Evolutionary conservation across 2,113 vertebrate species (phyloP).

Genomic region (Dromas ardeola): DNA sequence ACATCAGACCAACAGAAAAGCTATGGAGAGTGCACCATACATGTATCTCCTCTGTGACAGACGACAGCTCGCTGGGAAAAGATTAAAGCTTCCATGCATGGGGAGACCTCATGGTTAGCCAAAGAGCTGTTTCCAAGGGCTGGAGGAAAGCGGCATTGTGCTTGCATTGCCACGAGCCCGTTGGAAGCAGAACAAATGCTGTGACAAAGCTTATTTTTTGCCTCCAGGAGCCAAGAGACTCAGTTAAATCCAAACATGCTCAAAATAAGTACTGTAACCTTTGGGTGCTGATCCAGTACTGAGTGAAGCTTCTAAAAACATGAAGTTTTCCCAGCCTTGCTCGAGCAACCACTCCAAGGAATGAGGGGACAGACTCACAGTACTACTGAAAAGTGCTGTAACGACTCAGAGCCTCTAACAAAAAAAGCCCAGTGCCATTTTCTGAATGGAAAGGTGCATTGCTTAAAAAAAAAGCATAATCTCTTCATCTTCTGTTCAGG

Average conservation of each 20-base stretch:
- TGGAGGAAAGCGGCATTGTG: not conserved
- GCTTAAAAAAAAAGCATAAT: not conserved
- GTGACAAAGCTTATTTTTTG: not conserved
- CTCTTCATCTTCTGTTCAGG: not conserved
- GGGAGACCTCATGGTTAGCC: not conserved
- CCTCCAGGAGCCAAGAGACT: not conserved
- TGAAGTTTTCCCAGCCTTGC: not conserved
- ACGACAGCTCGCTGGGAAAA: fast-evolving
- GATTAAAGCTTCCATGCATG: not conserved
- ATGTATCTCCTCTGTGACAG: not conserved
- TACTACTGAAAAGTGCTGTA: not conserved
- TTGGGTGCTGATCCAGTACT: not conserved
- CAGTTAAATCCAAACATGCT: not conserved
- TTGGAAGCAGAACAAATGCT: not conserved
- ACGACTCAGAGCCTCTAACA: not conserved
- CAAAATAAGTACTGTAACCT: not conserved
- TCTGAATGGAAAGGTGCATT: not conserved
- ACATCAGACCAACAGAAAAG: not conserved
- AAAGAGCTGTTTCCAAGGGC: not conserved
- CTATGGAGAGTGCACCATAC: fast-evolving
- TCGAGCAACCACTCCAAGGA: fast-evolving
- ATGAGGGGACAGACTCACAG: not conserved
- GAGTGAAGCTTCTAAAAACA: not conserved
- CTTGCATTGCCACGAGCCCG: not conserved
- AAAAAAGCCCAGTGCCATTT: not conserved